Percentiles rank a stretch among this genome's conserved stretches.
Evolutionary conservation across 2,113 vertebrate species (phyloP).

Genomic region (Campylomormyrus numenius): DNA sequence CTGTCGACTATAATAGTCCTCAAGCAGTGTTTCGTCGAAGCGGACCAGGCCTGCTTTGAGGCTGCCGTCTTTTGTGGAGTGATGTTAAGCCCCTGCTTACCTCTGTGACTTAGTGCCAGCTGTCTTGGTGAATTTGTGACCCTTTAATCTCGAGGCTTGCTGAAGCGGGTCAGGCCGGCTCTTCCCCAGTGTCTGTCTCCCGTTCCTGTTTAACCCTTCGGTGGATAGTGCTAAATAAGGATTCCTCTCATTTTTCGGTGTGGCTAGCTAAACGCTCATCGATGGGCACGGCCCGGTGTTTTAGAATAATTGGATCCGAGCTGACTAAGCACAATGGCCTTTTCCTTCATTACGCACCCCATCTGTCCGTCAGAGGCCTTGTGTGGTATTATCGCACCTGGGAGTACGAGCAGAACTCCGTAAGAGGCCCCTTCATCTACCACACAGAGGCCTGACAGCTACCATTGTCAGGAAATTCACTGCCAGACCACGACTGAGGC

Average conservation of each 20-base stretch:
- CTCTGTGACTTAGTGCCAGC: constrained; percentile 49
- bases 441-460: neutral
- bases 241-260: constrained; percentile 9
- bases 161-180: constrained; percentile 18
- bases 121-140: constrained; percentile 52
- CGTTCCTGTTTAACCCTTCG: constrained; percentile 14
- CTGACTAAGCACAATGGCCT: constrained; percentile 15
- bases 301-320: neutral
- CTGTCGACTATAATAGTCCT: constrained; percentile 12
- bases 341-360: neutral
- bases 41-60: neutral
- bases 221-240: neutral
- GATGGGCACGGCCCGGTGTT: neutral
- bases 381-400: constrained; percentile 13
- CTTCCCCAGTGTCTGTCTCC: neutral
- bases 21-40: neutral
- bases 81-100: constrained; percentile 50
- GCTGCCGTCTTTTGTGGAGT: constrained; percentile 17
- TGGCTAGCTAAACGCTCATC: neutral
- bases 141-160: constrained; percentile 40
- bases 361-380: neutral
- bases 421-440: neutral
- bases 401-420: neutral
- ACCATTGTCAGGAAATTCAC: neutral
- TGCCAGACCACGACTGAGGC: neutral